Evolutionary conservation across 2,888 invertebrate genomes (phyloP), one percentile per base, ranked within the genome.

Genomic region (Ornithoptera alexandrae): DNA sequence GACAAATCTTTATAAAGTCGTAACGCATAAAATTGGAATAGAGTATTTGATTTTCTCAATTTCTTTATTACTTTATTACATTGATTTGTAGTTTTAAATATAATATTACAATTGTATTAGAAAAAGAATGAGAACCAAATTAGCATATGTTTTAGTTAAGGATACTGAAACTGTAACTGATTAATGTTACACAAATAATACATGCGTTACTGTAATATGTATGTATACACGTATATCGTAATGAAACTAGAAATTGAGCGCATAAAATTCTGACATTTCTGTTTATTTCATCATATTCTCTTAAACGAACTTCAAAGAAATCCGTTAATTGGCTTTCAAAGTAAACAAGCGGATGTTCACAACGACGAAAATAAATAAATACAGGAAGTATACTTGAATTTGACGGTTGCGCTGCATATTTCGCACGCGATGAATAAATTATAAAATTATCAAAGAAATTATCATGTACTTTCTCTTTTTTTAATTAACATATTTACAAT

Each of bases 221-320:
- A 20, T 22, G 84, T 81, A 82, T 78, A 77, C 79, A 80, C 76
- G 74, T 81, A 83, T 86, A 85, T 84, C 42, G 1, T 42, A 42
- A 42, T 46, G 15, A 81, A 82, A 83, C 74, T 83, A 82, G 81
- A 82, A 84, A 83, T 80, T 76, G 78, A 79, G 76, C 76, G 78
- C 75, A 76, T 78, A 74, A 75, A 76, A 80, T 78, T 81, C 57
- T 81, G 88, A 89, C 88, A 85, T 81, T 84, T 88, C 83, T 88
- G 89, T 91, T 89, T 88, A 90, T 88, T 83, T 83, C 83, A 81
- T 82, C 82, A 83, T 84, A 86, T 85, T 81, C 82, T 85, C 88
- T 88, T 84, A 77, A 76, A 77, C 76, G 73, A 76, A 89, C 87
- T 84, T 91, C 88, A 90, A 91, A 90, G 88, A 82, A 81, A 83